phyloP scores from a whole-genome alignment of 2,888 invertebrate species.

The Hypercompe scribonia region DNA sequence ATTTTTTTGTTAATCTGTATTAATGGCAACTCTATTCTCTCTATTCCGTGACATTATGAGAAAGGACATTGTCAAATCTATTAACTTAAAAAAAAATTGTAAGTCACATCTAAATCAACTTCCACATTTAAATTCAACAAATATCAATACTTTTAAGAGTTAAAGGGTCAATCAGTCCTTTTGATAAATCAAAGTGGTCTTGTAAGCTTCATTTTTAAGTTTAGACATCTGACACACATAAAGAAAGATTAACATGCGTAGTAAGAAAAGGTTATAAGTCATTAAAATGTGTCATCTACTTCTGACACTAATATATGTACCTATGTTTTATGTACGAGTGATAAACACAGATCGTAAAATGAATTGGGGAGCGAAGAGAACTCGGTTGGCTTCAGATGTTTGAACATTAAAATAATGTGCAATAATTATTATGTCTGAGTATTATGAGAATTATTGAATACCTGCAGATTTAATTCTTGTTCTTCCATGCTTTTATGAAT shows the following conservation, averaged over 20 bases:
- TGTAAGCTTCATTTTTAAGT: neutral
- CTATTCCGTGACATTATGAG: no score
- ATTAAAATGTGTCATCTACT: neutral
- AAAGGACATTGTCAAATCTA: no score
- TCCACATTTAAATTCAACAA: no score
- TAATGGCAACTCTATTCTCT: no score
- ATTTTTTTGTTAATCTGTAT: no score
- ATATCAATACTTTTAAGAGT: no score
- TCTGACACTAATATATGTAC: neutral
- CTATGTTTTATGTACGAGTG: neutral
- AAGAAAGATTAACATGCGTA: neutral
- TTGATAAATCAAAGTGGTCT: no score
- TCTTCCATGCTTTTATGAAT: no score
- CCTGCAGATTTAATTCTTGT: neutral
- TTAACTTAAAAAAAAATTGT: no score
- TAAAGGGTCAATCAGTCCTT: no score
- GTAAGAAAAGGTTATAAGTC: neutral
- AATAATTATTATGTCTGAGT: neutral
- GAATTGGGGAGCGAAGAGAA: constrained; percentile 2
- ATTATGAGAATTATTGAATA: neutral
- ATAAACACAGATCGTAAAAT: constrained; percentile 5
- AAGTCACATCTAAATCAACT: no score
- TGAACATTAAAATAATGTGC: neutral
- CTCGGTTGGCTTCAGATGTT: neutral
- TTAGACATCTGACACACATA: neutral